Evolutionary conservation across 2,113 vertebrate species (phyloP).

Genomic region (Ciconia boyciana): DNA sequence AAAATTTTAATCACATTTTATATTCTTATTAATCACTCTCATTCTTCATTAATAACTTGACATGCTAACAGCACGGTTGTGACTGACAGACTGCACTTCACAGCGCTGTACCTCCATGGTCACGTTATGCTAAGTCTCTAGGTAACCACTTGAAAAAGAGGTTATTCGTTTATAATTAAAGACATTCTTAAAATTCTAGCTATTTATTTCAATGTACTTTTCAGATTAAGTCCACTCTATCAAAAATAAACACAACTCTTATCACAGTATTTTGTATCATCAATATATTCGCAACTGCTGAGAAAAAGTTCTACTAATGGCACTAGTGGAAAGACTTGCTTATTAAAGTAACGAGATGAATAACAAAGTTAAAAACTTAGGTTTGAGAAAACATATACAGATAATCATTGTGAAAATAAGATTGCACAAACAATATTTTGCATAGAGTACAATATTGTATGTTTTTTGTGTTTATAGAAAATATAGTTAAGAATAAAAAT

Average conservation of each 20-base stretch:
- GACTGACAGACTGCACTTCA: background rate
- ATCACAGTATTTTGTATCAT: background rate
- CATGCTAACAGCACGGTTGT: rapidly evolving
- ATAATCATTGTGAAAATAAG: background rate
- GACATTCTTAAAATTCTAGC: background rate
- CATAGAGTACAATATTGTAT: background rate
- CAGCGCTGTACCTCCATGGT: rapidly evolving
- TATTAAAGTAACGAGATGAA: background rate
- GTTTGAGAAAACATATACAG: background rate
- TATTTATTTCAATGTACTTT: background rate
- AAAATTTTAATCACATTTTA: background rate
- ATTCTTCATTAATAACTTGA: background rate
- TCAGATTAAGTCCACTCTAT: background rate
- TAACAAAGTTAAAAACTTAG: background rate
- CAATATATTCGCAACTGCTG: background rate
- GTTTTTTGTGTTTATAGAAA: background rate
- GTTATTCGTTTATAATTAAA: background rate
- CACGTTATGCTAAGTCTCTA: background rate
- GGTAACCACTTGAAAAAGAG: background rate
- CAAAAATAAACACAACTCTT: background rate
- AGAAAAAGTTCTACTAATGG: background rate
- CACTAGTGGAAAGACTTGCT: background rate
- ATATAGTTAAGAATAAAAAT: background rate
- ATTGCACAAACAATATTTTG: background rate
- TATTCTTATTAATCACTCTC: background rate